Percentiles rank a stretch among this genome's conserved stretches.
These are phyloP conservation scores for Axea sp. DNA, from an alignment of 2,888 invertebrate genomes.

Conservation along the genomic window DNA sequence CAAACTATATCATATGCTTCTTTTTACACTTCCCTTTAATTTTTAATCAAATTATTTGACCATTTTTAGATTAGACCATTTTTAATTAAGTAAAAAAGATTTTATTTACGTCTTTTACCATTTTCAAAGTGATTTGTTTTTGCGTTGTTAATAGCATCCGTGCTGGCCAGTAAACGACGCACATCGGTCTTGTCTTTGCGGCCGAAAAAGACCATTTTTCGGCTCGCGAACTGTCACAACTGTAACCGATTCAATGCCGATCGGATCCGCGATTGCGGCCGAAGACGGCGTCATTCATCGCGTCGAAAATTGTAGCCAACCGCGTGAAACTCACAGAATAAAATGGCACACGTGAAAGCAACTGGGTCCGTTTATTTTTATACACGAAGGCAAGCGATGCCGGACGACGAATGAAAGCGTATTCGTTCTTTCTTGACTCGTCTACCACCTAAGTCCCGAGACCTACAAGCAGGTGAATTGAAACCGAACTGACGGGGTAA, in stretches of 20 bases:
- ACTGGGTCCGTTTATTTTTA: constrained; percentile 6
- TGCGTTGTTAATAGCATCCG: constrained; percentile 72
- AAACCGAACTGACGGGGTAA: constrained; percentile 60
- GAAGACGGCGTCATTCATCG: constrained; percentile 16
- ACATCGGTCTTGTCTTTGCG: constrained; percentile 75
- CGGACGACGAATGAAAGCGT: constrained; percentile 61
- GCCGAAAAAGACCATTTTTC: constrained; percentile 74
- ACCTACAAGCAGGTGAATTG: constrained; percentile 56
- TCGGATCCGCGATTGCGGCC: constrained; percentile 10
- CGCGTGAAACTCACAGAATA: not conserved
- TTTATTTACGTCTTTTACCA: too few species aligned
- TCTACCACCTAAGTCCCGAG: constrained; percentile 60
- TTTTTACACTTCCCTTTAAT: too few species aligned
- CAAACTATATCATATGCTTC: too few species aligned
- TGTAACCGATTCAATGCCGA: constrained; percentile 8
- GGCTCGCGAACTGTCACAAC: not conserved
- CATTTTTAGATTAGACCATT: too few species aligned
- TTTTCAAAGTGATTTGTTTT: constrained; percentile 75
- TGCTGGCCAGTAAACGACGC: constrained; percentile 74
- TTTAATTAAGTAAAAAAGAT: too few species aligned
- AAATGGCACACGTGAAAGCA: constrained; percentile 43
- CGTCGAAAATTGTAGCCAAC: constrained; percentile 14
- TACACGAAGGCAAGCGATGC: constrained; percentile 25
- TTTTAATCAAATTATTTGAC: too few species aligned
- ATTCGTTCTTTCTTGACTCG: constrained; percentile 65